A percentile compares a stretch with the other conserved stretches of the same genome.
phyloP scores from a whole-genome alignment of 2,113 vertebrate species.

The Phalacrocorax brasilianus region DNA sequence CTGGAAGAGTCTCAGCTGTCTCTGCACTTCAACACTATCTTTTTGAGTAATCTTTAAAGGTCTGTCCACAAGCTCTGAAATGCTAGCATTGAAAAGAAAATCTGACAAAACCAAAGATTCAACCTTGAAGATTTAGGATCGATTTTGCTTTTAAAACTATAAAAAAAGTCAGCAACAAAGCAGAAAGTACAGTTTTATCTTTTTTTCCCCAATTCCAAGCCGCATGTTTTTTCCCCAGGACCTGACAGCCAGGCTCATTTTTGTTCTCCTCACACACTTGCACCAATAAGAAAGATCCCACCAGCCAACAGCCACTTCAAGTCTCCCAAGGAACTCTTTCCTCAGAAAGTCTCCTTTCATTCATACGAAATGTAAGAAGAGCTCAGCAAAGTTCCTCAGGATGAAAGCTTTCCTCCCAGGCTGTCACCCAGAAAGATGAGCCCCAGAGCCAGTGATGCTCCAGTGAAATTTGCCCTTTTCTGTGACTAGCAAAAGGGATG shows the following conservation, averaged over 20 bases:
- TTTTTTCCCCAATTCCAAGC: neutral
- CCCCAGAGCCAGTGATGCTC: neutral
- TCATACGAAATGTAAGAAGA: neutral
- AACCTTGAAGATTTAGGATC: neutral
- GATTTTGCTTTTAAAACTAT: neutral
- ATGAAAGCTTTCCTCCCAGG: neutral
- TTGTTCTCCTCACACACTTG: neutral
- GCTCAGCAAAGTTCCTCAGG: neutral
- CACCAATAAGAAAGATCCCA: neutral
- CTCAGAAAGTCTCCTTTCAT: neutral
- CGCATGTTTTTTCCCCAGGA: neutral
- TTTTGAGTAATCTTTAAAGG: neutral
- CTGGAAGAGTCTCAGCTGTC: slow-evolving; percentile 36
- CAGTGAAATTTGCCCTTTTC: neutral
- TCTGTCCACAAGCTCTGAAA: neutral
- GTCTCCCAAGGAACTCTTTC: neutral
- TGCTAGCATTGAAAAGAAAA: neutral
- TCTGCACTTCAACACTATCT: neutral
- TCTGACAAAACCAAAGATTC: neutral
- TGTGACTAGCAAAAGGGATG: neutral
- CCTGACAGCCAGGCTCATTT: neutral
- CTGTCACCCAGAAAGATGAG: neutral
- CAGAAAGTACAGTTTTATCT: neutral
- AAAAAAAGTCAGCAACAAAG: neutral
- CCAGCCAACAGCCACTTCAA: neutral